Conservation (phyloP, 1,140 invertebrate species). For the Battus philenor region DNA sequence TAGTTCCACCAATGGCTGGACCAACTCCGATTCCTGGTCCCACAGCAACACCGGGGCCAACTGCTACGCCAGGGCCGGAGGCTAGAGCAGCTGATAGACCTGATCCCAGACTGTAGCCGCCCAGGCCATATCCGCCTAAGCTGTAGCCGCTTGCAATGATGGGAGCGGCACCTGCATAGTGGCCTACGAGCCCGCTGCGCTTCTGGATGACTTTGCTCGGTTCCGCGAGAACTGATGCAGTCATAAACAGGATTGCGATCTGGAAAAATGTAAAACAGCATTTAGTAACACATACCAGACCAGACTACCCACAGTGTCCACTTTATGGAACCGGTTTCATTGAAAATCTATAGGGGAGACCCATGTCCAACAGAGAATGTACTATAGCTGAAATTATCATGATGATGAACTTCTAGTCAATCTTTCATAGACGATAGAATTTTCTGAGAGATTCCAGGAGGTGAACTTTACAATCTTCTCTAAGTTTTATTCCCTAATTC, state of each 20-base stretch:
- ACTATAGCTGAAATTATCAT: no score
- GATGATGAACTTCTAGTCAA: no score
- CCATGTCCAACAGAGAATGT: no score
- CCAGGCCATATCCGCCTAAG: conserved; percentile 27
- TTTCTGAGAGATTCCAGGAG: no score
- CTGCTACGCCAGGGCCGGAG: conserved; percentile 19
- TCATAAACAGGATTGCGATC: conserved; percentile 46
- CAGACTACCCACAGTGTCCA: no score
- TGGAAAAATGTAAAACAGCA: conserved; percentile 32
- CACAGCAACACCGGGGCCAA: conserved; percentile 20
- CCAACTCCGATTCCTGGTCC: conserved; percentile 17
- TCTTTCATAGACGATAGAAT: no score
- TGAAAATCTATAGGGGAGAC: no score
- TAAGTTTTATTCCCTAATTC: no score
- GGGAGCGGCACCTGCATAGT: conserved; percentile 33
- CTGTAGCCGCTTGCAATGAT: conserved; percentile 21
- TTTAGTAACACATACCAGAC: no score
- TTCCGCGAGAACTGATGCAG: conserved; percentile 55
- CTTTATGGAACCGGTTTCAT: no score
- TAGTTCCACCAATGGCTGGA: conserved; percentile 18
- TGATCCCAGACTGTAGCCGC: no score
- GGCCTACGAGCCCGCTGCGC: conserved; percentile 60
- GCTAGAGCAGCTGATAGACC: conserved; percentile 27
- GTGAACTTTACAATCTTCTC: no score
- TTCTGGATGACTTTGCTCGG: conserved; percentile 64